These are phyloP conservation scores for Euwallacea fornicatus DNA, from an alignment of 1,140 invertebrate genomes.

Conservation along the genomic window DNA sequence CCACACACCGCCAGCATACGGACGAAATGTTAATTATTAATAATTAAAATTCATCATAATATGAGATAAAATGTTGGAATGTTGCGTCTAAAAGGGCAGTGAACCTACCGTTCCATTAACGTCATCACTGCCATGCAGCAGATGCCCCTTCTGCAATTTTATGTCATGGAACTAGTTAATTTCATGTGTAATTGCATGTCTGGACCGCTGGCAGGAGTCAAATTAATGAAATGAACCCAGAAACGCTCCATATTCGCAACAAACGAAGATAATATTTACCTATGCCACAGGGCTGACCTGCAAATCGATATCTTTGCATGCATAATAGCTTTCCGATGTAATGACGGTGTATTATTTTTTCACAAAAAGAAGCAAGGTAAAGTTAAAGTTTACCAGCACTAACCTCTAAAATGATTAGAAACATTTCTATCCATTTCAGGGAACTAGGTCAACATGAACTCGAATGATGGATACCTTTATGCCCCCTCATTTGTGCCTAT, in stretches of 20 bases:
- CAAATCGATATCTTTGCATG: too few relatives aligned
- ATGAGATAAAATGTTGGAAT: conserved; percentile 5
- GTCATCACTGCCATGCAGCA: conserved; percentile 7
- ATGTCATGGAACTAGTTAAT: conserved; percentile 1
- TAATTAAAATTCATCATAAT: conserved; percentile 15
- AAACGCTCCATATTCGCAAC: too few relatives aligned
- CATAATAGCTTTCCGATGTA: too few relatives aligned
- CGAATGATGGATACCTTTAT: conserved; percentile 20
- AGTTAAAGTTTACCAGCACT: too few relatives aligned
- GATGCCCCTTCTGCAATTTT: conserved; percentile 13
- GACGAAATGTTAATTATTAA: conserved; percentile 1
- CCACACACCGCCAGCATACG: background rate
- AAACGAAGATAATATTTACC: too few relatives aligned
- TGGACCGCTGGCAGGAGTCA: too few relatives aligned
- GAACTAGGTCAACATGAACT: conserved; percentile 6
- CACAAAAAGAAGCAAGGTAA: too few relatives aligned
- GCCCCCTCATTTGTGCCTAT: conserved; percentile 33
- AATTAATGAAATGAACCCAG: too few relatives aligned
- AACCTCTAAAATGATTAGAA: too few relatives aligned
- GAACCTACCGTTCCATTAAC: conserved; percentile 15
- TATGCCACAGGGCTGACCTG: too few relatives aligned
- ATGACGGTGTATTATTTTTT: too few relatives aligned
- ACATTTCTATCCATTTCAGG: too few relatives aligned
- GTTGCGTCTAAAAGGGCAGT: conserved; percentile 8
- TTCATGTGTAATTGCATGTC: background rate